Conservation (phyloP, 2,113 vertebrate genomes). For the Cisticola juncidis region DNA sequence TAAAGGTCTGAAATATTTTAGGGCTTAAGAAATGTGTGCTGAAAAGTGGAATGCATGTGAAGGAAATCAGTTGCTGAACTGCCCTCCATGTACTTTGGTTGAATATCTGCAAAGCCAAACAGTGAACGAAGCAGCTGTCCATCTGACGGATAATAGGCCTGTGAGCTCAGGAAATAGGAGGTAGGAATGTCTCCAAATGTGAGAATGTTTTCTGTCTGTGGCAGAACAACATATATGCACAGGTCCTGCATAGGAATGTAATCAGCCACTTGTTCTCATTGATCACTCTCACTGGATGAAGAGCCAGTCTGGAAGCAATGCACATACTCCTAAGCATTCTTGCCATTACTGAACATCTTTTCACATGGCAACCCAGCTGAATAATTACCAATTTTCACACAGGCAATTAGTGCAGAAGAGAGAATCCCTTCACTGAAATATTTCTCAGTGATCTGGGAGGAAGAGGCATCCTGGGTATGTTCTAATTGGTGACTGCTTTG, state of each 20-base stretch:
- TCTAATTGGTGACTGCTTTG: background rate
- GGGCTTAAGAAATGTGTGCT: background rate
- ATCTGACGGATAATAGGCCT: background rate
- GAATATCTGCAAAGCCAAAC: background rate
- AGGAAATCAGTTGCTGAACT: background rate
- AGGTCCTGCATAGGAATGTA: background rate
- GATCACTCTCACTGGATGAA: background rate
- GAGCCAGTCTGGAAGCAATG: background rate
- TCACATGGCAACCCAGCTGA: background rate
- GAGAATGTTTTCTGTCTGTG: background rate
- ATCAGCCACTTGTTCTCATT: background rate
- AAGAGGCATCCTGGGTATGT: background rate
- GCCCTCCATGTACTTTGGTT: background rate
- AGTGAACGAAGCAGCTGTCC: background rate
- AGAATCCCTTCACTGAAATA: background rate
- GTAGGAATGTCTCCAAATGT: background rate
- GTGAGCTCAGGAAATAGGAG: background rate
- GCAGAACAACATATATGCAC: background rate
- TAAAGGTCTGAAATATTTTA: background rate
- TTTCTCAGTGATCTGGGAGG: background rate
- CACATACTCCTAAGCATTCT: background rate
- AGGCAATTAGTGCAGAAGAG: background rate
- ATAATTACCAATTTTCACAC: background rate
- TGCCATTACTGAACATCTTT: background rate
- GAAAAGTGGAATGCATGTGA: background rate